phyloP scores from a whole-genome alignment of 1,140 invertebrate species.

The Leptopilina boulardi region DNA sequence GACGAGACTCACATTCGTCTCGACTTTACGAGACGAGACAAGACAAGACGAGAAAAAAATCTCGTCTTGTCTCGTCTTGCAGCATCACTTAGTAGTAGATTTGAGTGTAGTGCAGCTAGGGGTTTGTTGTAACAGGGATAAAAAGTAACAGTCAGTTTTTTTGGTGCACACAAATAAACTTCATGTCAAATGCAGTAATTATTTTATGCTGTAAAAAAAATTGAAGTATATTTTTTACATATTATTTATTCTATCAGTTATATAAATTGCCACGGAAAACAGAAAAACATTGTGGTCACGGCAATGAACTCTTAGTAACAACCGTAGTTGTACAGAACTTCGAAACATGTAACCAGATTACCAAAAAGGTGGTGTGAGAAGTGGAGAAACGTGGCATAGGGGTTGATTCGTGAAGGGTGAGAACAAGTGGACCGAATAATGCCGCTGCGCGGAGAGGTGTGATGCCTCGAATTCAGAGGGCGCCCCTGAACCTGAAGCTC shows the following conservation, averaged over 20 bases:
- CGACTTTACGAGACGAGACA: too few relatives aligned
- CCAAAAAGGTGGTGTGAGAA: conserved; percentile 20
- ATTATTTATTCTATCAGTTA: background rate
- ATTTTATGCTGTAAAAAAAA: too few relatives aligned
- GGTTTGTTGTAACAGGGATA: too few relatives aligned
- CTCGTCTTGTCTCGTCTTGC: too few relatives aligned
- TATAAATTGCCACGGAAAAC: background rate
- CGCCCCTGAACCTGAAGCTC: conserved; percentile 4
- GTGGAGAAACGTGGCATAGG: conserved; percentile 42
- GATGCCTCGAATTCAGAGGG: conserved; percentile 18
- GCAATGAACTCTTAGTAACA: conserved; percentile 21
- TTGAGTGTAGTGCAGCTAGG: too few relatives aligned
- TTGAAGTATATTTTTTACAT: too few relatives aligned
- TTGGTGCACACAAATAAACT: too few relatives aligned
- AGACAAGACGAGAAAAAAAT: too few relatives aligned
- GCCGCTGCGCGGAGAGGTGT: conserved; percentile 15
- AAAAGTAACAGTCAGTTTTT: too few relatives aligned
- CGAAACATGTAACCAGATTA: conserved; percentile 12
- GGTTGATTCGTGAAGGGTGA: conserved; percentile 29
- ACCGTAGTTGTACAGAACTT: background rate
- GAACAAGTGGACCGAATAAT: conserved; percentile 32
- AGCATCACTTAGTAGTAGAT: too few relatives aligned
- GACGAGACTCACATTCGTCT: too few relatives aligned
- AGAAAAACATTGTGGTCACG: background rate
- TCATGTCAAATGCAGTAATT: too few relatives aligned